A percentile compares a stretch with the other conserved stretches of the same genome.
Evolutionary conservation across 2,113 vertebrate species (phyloP).

Genomic region (Balaenoptera acutorostrata): DNA sequence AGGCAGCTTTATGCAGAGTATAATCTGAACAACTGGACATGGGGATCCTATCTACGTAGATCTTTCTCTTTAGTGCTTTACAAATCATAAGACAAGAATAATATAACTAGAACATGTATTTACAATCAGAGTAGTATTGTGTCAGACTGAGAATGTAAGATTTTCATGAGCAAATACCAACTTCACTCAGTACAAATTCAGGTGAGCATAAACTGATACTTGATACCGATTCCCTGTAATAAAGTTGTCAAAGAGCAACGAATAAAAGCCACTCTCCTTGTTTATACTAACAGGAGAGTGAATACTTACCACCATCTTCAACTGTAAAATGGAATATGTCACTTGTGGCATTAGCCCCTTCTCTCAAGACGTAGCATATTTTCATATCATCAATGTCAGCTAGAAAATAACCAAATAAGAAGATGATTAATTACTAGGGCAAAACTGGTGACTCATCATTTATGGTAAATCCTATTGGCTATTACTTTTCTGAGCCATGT

Average conservation of each 20-base stretch:
- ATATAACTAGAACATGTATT: neutral
- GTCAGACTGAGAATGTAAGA: neutral
- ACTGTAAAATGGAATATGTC: conserved; percentile 91
- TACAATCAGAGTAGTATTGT: neutral
- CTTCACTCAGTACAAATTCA: neutral
- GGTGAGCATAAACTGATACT: neutral
- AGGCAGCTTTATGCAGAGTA: neutral
- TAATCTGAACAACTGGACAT: neutral
- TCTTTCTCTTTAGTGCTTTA: neutral
- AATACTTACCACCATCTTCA: conserved; percentile 89
- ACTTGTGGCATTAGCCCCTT: conserved; percentile 87
- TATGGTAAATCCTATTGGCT: neutral
- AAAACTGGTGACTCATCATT: neutral
- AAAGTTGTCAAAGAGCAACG: neutral
- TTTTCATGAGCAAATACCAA: neutral
- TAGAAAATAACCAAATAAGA: conserved; percentile 72
- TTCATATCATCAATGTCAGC: conserved; percentile 93
- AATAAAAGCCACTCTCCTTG: neutral
- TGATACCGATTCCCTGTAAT: neutral
- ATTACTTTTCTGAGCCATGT: neutral
- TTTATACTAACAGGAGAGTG: neutral
- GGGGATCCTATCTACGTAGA: neutral
- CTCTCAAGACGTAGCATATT: conserved; percentile 91
- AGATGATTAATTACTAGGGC: neutral
- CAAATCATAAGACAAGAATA: neutral